Evolutionary conservation across 1,140 invertebrate species (phyloP), one percentile per base, ranked within the genome.

Genomic region (Oryctes rhinoceros): DNA sequence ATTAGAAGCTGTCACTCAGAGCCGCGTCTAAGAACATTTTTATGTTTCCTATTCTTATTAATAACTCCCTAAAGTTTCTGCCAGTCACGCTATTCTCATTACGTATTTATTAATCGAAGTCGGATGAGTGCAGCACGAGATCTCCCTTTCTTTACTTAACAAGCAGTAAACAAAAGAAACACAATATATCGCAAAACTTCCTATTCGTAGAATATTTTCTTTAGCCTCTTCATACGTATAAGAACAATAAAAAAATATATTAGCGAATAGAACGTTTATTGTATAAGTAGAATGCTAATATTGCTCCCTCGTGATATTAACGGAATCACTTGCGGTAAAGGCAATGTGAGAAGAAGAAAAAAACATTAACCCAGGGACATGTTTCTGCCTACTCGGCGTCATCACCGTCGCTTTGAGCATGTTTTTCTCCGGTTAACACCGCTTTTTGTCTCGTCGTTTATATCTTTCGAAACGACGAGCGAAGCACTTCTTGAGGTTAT

Each of bases 11-110:
- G 65, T 67, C 65, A 67, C 5, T 67, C 18, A 44, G 1, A 75
- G 18, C 44, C 35, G 20, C 71, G 13, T 75, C 0, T 37, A 44
- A n/a, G 24, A 44, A 24, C 71, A 3, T 6, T 35, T 24, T 30
- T 48, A 77, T 35, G 11, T 11, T 71, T 71, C 20, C 24, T 35
- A 35, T 71, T 13, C 30, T 24, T 13, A 30, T 24, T 71, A 71
- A 71, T 71, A 71, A 71, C 24, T 7, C 6, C 65, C 37, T 24
- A 24, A 71, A 2, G 24, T 71, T 71, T 37, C 65, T 71, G 13
- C 65, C 6, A 71, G 65, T 71, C 65, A 71, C 65, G 65, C 65
- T 9, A 71, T 30, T 71, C 37, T 71, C 65, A 37, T 71, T 71
- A 71, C 9, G 9, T 37, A 71, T 71, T 71, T 30, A 71, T 71